These are phyloP conservation scores for Carollia perspicillata DNA, from an alignment of 2,113 vertebrate species.

Conservation along the genomic window DNA sequence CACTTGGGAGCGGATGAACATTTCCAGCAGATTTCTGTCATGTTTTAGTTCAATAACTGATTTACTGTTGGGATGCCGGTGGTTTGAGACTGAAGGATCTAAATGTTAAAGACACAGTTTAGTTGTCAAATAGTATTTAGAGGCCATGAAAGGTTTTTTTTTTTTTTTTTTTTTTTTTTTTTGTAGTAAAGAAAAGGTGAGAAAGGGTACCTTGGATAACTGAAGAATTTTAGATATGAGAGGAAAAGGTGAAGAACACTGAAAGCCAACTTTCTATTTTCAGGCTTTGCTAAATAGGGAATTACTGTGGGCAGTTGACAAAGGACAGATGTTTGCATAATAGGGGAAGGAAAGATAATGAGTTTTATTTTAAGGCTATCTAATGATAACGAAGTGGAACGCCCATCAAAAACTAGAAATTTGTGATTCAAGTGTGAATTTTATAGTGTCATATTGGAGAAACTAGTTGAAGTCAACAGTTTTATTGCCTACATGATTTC, in stretches of 20 bases:
- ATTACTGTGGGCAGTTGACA: not conserved
- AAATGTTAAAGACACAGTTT: not conserved
- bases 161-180: not conserved
- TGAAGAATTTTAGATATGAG: not conserved
- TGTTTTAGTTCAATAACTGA: not conserved
- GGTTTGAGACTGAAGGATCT: not conserved
- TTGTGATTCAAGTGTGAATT: not conserved
- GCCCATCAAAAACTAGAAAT: not conserved
- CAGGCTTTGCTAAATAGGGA: not conserved
- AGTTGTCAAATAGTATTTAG: not conserved
- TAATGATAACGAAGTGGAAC: not conserved
- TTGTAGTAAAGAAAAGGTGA: not conserved
- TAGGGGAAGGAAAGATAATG: not conserved
- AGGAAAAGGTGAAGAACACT: not conserved
- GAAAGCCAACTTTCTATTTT: not conserved
- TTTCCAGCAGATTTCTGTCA: not conserved
- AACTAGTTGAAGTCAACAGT: not conserved
- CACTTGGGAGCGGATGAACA: not conserved
- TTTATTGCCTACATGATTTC: not conserved
- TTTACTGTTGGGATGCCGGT: not conserved
- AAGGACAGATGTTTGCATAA: not conserved
- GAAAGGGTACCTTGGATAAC: not conserved
- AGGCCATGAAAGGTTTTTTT: not conserved
- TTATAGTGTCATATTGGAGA: not conserved
- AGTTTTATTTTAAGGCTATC: not conserved